Conservation (phyloP, 2,113 vertebrate species). For the Varanus komodoensis region DNA sequence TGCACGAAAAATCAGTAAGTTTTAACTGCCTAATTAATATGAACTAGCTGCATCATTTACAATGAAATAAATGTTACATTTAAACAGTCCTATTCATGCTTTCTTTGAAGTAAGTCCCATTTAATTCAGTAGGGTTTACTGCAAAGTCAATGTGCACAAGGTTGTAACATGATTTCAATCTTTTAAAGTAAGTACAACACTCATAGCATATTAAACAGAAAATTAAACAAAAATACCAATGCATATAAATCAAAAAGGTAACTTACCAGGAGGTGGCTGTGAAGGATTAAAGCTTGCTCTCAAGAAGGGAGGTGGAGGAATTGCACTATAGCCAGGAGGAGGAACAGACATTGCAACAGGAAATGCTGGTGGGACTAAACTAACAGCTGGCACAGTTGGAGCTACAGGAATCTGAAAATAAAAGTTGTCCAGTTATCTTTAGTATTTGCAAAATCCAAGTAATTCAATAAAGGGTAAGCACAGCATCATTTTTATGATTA, state of each 20-base stretch:
- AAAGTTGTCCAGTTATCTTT: conserved; percentile 37
- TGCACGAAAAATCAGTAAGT: not conserved
- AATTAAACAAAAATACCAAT: not conserved
- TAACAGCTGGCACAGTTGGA: conserved; percentile 90
- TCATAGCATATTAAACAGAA: not conserved
- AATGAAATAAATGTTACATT: not conserved
- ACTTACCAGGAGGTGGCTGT: conserved; percentile 94
- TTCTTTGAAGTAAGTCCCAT: not conserved
- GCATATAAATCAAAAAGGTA: not conserved
- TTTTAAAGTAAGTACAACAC: not conserved
- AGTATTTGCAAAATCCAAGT: conserved; percentile 27
- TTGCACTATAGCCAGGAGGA: conserved; percentile 90
- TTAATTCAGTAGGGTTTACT: not conserved
- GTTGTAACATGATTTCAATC: not conserved
- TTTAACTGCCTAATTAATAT: not conserved
- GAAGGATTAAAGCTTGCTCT: conserved; percentile 92
- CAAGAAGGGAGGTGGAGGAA: conserved; percentile 92
- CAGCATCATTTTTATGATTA: no score
- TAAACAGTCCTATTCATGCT: not conserved
- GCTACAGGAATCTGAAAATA: conserved; percentile 89
- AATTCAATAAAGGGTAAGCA: not conserved
- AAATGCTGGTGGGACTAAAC: conserved; percentile 92
- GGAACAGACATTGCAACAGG: conserved; percentile 95
- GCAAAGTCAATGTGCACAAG: not conserved
- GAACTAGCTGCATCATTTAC: not conserved